Percentiles rank a stretch among this genome's conserved stretches.
Evolutionary conservation across 2,888 invertebrate genomes (phyloP).

Genomic region (Ernsta delagoae): DNA sequence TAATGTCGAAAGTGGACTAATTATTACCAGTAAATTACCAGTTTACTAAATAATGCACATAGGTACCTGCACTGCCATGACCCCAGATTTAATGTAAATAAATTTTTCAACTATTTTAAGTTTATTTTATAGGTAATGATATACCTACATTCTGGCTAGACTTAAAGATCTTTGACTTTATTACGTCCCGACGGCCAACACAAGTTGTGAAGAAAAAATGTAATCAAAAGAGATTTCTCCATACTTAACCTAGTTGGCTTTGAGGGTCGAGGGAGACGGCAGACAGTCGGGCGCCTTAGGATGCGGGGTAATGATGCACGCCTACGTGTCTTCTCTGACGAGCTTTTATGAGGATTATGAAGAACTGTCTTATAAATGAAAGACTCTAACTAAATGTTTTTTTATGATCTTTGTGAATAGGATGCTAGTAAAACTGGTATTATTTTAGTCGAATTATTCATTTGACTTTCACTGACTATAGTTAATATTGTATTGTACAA

Average conservation of each 20-base stretch:
- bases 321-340: conserved; percentile 43
- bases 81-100: too few relatives aligned
- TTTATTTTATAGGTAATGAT: too few relatives aligned
- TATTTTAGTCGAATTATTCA: too few relatives aligned
- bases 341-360: conserved; percentile 9
- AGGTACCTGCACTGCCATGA: too few relatives aligned
- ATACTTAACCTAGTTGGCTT: conserved; percentile 43
- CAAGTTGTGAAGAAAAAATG: conserved; percentile 5
- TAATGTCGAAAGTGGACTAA: neutral
- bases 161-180: neutral
- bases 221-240: conserved; percentile 14
- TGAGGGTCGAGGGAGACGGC: conserved; percentile 54
- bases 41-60: too few relatives aligned
- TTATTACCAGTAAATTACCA: neutral
- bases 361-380: too few relatives aligned
- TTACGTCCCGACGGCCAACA: neutral
- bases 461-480: too few relatives aligned
- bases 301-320: conserved; percentile 52
- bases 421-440: too few relatives aligned
- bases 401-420: too few relatives aligned
- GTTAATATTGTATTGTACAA: too few relatives aligned
- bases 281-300: conserved; percentile 73
- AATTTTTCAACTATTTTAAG: too few relatives aligned
- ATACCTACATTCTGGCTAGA: neutral
- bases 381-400: too few relatives aligned